Base-by-base conservation (phyloP, 1,140 invertebrate genomes). In the Saccostrea echinata region DNA sequence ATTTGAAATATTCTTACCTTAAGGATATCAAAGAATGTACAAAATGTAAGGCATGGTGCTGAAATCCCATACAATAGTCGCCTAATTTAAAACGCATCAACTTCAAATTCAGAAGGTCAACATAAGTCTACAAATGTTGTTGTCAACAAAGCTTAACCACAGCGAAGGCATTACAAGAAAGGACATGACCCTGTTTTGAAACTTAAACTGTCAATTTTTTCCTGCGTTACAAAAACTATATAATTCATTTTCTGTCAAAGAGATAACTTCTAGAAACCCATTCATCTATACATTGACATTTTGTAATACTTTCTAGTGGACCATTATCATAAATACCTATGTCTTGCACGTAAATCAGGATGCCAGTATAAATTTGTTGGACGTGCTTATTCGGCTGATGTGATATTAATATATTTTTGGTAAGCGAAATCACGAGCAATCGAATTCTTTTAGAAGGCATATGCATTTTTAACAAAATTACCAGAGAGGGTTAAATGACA, bases 341-440 rank as follows among this genome's bases (percentile, higher is more conserved):
- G 68, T 16, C 68, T 76, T 76, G 24, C 27, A 61, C 27, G 68
- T 76, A 24, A 76, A 76, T 76, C 68, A 27, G 68, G 24, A 76
- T 76, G 68, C 27, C 68, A 76, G 68, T 76, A 13, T 27, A 76
- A 24, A 76, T 76, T 76, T 76, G 27, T 76, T 12, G 33, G 68
- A 76, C 68, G 30, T 76, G 27, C 27, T 76, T 76, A 76, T 76
- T 76, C 68, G 68, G 68, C 27, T 76, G 27, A 76, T 76, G 24
- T 76, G 68, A 30, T 76, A 76, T 33, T 76, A 33, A 33, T 76
- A 76, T 24, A 76, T 27, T 8, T 33, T 76, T 76, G 68, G 27
- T 76, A 76, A 30, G 68, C 68, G 30, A 76, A 76, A 76, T 76
- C 68, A 76, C 68, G 68, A 76, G 27, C 68, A 30, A 76, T 76